Evolutionary conservation across 2,797 vertebrate species (phyloP), one percentile per base, ranked within the genome.

Genomic region (Scyliorhinus canicula): DNA sequence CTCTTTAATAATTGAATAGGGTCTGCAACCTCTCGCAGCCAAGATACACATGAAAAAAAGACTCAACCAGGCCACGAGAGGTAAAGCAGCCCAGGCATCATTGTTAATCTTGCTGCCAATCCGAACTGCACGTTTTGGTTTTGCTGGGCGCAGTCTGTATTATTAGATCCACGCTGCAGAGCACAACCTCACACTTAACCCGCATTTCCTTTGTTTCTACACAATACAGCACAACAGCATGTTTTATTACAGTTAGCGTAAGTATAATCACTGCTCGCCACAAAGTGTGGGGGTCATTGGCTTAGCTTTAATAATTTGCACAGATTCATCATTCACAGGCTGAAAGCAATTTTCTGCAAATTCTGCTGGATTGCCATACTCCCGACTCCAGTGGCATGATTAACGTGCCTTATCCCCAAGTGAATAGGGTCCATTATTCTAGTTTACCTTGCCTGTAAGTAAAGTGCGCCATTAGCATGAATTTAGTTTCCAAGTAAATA

Each of bases 321-420:
- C 19, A 65, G 79, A 82, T 91, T 91, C 88, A 65, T 91, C 40
- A 91, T 63, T 91, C 24, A 65, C 3, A 65, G 21, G n/a, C 40
- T 44, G 88, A 44, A 65, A 65, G 60, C 60, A 63, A 91, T 91
- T 91, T 91, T 91, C 88, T 91, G n/a, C 7, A 91, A 65, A n/a
- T 91, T 65, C 40, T 91, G 60, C 60, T 63, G 12, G 88, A 40
- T 40, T 91, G 57, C 60, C 88, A 65, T 65, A 44, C n/a, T 11
- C 88, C 57, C 44, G 88, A 44, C 24, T 91, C 60, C 57, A 91
- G n/a, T 44, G 57, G 60, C n/a, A 35, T 24, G 60, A 91, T 91
- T 44, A 65, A 91, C 88, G 24, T 65, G 24, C 57, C 11, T 65
- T 44, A 91, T 91, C 19, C n/a, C 60, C n/a, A 24, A 7, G 9